Base-by-base conservation (phyloP, 2,888 invertebrate genomes). In the Bedellia somnulentella region DNA sequence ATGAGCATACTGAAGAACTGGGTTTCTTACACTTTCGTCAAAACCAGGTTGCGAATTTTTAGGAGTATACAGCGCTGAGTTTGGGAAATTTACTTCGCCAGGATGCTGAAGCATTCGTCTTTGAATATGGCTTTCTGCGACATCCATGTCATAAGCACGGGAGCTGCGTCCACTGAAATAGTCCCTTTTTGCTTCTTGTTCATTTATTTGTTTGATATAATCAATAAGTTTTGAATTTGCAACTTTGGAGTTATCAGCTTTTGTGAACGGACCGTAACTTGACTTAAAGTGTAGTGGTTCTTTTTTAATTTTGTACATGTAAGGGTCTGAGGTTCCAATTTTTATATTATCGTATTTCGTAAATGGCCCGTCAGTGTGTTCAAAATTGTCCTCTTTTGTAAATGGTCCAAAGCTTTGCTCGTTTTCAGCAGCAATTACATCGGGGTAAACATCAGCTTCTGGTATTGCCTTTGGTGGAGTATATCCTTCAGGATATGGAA, bases 1-100 rank as follows among this genome's bases (percentile, higher is more conserved):
- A 50, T 89, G 88, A 1, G 88, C 88, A 46, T 89, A 89, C 45
- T 88, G 87, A 1, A 88, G 66, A 3, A 89, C 86, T 0, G 89
- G 88, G 14, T 85, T 83, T 23, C 88, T 67, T 0, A 85, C 83
- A 16, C 86, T 85, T 41, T 87, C 84, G 36, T 83, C 86, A 36
- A 87, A 81, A 5, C 79, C 79, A 4, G 80, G 78, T 40, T 80
- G 80, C 2, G 80, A 75, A 39, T 76, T 80, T 34, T 79, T 80
- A 0, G 84, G 76, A 1, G 81, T 80, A 46, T 87, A 87, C 46
- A 83, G 56, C 9, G 77, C 63, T 1, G 86, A 86, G 38, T 80
- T 80, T 0, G 86, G 86, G 43, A 84, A 87, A 30, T 70, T 78
- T 1, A 70, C 67, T 38, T 81, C 79, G 12, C 84, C 84, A 1